phyloP scores from a whole-genome alignment of 2,113 vertebrate genomes.

The Hippoglossus stenolepis region DNA sequence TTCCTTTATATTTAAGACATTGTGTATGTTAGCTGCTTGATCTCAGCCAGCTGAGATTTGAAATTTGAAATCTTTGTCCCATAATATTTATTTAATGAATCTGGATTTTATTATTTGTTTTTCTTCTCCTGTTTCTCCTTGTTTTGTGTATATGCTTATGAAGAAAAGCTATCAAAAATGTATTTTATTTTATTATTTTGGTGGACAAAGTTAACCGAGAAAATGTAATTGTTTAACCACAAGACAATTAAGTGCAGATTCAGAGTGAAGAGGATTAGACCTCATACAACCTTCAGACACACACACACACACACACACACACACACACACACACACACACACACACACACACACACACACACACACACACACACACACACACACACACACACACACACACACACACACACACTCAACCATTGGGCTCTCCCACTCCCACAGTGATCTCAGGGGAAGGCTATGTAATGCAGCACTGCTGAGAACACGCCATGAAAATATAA shows the following conservation, averaged over 20 bases:
- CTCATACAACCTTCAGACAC: conserved; percentile 34
- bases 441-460: conserved; percentile 81
- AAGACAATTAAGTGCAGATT: conserved; percentile 20
- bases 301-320: conserved; percentile 1
- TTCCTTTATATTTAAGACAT: background rate
- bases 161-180: background rate
- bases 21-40: background rate
- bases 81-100: background rate
- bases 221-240: background rate
- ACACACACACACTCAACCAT: conserved; percentile 21
- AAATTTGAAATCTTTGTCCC: background rate
- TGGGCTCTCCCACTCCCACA: conserved; percentile 63
- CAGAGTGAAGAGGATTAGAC: conserved; percentile 19
- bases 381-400: conserved; percentile 5
- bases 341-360: background rate
- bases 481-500: conserved; percentile 95
- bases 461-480: conserved; percentile 96
- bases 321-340: background rate
- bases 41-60: background rate
- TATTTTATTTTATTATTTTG: no score
- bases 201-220: background rate
- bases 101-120: background rate
- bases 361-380: background rate
- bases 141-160: background rate
- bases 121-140: background rate